Conservation (phyloP, 2,888 invertebrate species). For the Eristalis intricaria region DNA sequence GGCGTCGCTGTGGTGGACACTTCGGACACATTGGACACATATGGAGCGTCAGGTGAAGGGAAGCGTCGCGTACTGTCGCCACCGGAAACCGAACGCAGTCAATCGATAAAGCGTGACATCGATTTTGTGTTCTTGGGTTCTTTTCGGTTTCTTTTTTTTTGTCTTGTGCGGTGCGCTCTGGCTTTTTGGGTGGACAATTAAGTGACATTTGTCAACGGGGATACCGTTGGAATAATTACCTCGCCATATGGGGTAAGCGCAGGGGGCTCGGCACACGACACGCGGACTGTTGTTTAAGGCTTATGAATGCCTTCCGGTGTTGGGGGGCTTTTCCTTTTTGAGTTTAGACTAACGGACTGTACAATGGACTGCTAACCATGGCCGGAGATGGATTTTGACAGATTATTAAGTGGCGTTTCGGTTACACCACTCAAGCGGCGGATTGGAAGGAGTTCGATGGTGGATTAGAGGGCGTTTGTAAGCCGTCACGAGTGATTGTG, state of each 20-base stretch:
- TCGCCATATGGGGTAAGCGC: background rate
- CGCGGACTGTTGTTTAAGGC: background rate
- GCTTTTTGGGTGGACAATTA: background rate
- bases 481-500: background rate
- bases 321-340: background rate
- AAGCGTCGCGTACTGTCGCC: background rate
- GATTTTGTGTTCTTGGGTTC: background rate
- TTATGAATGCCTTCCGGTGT: background rate
- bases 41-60: conserved; percentile 18
- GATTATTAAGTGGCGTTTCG: background rate
- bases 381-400: background rate
- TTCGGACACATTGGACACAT: background rate
- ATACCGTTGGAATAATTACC: background rate
- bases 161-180: background rate
- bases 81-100: conserved; percentile 40
- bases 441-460: background rate
- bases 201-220: background rate
- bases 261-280: background rate
- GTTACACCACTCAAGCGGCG: too few relatives aligned
- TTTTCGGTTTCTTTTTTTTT: background rate
- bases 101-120: conserved; percentile 41
- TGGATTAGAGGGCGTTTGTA: background rate
- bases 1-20: conserved; percentile 9
- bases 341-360: background rate
- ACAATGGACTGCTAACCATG: background rate